Evolutionary conservation across 2,888 invertebrate species (phyloP).

Genomic region (Athalia rosae): DNA sequence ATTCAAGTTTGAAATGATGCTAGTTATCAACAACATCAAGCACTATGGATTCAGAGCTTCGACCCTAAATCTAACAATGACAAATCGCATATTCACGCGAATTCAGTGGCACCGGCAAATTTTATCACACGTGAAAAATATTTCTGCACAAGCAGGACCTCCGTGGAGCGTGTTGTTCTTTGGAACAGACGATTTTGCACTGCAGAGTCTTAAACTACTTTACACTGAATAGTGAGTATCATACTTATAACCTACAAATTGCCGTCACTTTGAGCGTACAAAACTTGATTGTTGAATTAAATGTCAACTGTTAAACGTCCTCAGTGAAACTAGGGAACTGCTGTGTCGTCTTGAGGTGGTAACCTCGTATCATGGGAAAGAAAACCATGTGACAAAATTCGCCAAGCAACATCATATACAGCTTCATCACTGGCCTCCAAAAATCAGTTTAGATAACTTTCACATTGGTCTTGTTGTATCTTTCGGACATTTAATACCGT

Average conservation of each 20-base stretch:
- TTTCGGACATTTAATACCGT: slow-evolving; percentile 93
- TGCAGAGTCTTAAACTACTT: slow-evolving; percentile 83
- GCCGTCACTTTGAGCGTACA: neutral
- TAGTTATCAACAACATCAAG: slow-evolving; percentile 3
- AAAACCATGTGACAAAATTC: slow-evolving; percentile 82
- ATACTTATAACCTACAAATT: slow-evolving; percentile 35
- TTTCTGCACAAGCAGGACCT: slow-evolving; percentile 57
- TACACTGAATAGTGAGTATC: slow-evolving; percentile 80
- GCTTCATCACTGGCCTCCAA: slow-evolving; percentile 81
- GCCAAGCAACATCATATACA: slow-evolving; percentile 78
- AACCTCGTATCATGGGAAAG: slow-evolving; percentile 79
- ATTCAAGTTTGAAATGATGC: slow-evolving; percentile 4
- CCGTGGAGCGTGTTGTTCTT: slow-evolving; percentile 86
- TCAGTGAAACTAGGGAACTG: slow-evolving; percentile 75
- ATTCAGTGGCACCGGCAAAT: slow-evolving; percentile 5
- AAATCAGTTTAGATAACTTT: slow-evolving; percentile 76
- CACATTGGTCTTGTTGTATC: slow-evolving; percentile 94
- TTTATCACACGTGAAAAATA: slow-evolving; percentile 3
- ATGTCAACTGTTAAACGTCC: neutral
- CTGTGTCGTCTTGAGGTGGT: slow-evolving; percentile 82
- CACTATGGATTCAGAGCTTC: neutral
- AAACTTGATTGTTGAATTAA: slow-evolving; percentile 11
- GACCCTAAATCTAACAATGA: neutral
- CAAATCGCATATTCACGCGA: slow-evolving; percentile 34
- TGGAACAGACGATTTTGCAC: slow-evolving; percentile 89